A percentile compares a stretch with the other conserved stretches of the same genome.
phyloP scores from a whole-genome alignment of 30 jellyfish, hydroid and myxozoan genomes.

The Hydractinia echinata region DNA sequence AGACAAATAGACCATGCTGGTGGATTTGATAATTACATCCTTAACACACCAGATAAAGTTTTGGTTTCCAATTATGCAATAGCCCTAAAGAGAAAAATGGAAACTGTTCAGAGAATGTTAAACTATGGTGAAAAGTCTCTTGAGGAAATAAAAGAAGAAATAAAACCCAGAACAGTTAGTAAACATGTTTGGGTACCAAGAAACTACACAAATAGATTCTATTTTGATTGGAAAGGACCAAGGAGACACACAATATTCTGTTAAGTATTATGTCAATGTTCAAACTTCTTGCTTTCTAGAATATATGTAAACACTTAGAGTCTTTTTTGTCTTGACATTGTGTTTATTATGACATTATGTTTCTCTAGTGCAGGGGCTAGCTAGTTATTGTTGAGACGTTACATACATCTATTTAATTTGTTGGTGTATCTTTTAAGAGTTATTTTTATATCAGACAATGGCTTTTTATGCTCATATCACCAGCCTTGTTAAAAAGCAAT shows the following conservation, averaged over 20 bases:
- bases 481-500: too few relatives aligned
- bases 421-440: too few relatives aligned
- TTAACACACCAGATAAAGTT: constrained; percentile 60
- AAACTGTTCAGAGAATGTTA: constrained; percentile 58
- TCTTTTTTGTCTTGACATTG: too few relatives aligned
- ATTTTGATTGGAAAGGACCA: constrained; percentile 71
- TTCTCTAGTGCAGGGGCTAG: too few relatives aligned
- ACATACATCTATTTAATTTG: too few relatives aligned
- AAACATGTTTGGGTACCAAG: constrained; percentile 41
- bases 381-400: too few relatives aligned
- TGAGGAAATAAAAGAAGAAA: constrained; percentile 56
- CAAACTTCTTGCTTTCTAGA: too few relatives aligned
- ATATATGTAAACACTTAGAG: too few relatives aligned
- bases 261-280: neutral
- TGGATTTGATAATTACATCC: constrained; percentile 79
- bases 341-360: too few relatives aligned
- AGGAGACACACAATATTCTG: constrained; percentile 67
- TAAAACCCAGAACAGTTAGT: constrained; percentile 46
- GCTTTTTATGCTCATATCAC: too few relatives aligned
- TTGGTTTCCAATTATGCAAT: constrained; percentile 58
- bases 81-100: constrained; percentile 50
- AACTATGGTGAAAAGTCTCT: constrained; percentile 46
- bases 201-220: constrained; percentile 61
- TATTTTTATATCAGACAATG: too few relatives aligned
- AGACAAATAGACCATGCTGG: constrained; percentile 67